Base-by-base conservation (phyloP, 2,888 invertebrate genomes). In the Meiosimyza decipiens region DNA sequence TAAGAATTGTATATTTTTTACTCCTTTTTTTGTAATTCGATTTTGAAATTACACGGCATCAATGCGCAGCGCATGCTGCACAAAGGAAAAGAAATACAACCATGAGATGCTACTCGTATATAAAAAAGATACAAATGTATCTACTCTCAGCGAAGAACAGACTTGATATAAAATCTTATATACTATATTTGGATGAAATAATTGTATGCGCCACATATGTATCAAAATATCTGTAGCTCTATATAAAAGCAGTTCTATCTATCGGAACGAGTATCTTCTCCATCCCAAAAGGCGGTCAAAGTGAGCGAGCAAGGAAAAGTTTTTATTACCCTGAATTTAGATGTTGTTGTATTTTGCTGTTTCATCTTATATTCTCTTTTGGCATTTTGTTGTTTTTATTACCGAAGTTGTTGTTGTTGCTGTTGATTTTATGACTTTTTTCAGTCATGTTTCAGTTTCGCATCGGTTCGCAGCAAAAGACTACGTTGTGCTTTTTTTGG, bases 371-470 rank as follows among this genome's bases (percentile, higher is more conserved):
- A 54, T 52, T 54, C 59, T 71, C 65, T 73, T 50, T 54, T 40
- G 33, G 59, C 28, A 1, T 47, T 54, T 55, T 22, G 52, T 28
- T 54, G 71, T 65, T 65, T 33, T 72, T 54, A 64, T 77, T 57
- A 75, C 71, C 73, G 57, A 73, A 47, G 73, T 69, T 71, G 75
- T 76, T 74, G 76, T 74, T 77, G 76, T 79, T 79, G 54, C 68
- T 74, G 65, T 13, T 62, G 73, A 60, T 69, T 74, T 82, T 82
- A 83, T 79, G 83, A 78, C 78, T 79, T 82, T 79, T 73, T 79
- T 73, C 50, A 77, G 73, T 74, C 74, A 74, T 71, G 75, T 74
- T 79, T 74, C 59, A 59, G 76, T 77, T 73, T 77, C 75, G 75
- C 77, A 73, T 74, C 75, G 73, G 62, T 71, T 73, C 62, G 66